phyloP scores from a whole-genome alignment of 2,888 invertebrate genomes.

The Drosophila multiciliata region DNA sequence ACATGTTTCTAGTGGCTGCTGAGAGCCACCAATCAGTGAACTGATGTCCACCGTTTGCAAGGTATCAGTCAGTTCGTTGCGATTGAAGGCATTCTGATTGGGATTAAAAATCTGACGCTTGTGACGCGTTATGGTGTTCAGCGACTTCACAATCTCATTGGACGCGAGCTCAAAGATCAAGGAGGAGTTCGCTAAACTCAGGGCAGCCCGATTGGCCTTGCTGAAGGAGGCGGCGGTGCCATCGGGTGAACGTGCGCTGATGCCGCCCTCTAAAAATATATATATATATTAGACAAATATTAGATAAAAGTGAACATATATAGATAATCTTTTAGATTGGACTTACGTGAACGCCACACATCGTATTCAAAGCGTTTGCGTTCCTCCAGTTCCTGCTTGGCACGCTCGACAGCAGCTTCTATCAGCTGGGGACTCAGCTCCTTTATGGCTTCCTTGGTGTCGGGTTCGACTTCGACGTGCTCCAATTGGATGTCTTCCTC shows the following conservation, averaged over 20 bases:
- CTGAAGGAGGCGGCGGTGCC: constrained; percentile 96
- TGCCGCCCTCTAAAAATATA: constrained; percentile 88
- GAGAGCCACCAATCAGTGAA: constrained; percentile 86
- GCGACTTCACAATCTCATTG: constrained; percentile 91
- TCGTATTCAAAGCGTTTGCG: constrained; percentile 92
- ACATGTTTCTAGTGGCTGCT: constrained; percentile 86
- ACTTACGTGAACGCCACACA: constrained; percentile 91
- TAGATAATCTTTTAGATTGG: not conserved
- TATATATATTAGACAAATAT: not conserved
- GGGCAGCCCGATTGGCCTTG: constrained; percentile 93
- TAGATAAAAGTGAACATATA: too few relatives aligned
- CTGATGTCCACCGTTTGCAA: constrained; percentile 92
- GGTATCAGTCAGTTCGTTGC: constrained; percentile 90
- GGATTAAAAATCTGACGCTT: constrained; percentile 91
- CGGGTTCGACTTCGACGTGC: constrained; percentile 82
- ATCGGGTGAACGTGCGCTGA: constrained; percentile 93
- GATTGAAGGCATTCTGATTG: constrained; percentile 85
- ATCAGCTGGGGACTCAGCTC: constrained; percentile 90
- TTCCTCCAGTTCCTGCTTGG: constrained; percentile 90
- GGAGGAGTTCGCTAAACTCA: constrained; percentile 93
- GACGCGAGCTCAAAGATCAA: constrained; percentile 94
- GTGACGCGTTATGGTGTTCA: constrained; percentile 86
- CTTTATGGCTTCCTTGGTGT: constrained; percentile 86
- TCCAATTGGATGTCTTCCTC: constrained; percentile 82
- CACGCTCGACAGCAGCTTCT: constrained; percentile 91